A percentile compares a stretch with the other conserved stretches of the same genome.
Evolutionary conservation across 2,888 invertebrate genomes (phyloP).

Genomic region (Orthonychiurus folsomi): DNA sequence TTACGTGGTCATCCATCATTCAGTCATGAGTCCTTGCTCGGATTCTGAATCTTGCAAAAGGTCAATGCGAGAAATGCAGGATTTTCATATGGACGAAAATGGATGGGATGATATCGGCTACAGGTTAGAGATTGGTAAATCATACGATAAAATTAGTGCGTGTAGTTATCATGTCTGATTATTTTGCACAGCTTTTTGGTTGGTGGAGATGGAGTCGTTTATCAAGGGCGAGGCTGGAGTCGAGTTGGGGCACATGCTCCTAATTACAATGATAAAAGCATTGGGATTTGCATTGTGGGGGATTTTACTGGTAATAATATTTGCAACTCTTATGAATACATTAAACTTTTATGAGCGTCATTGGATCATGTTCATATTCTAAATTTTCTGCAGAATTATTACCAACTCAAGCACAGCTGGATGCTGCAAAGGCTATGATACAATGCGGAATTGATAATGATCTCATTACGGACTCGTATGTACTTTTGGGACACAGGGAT

Average conservation of each 20-base stretch:
- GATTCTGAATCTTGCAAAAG: constrained; percentile 54
- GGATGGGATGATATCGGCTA: constrained; percentile 52
- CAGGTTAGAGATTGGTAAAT: constrained; percentile 44
- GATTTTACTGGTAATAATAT: constrained; percentile 63
- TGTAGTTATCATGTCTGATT: no score
- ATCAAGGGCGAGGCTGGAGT: constrained; percentile 51
- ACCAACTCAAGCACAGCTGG: constrained; percentile 54
- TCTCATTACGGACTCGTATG: constrained; percentile 53
- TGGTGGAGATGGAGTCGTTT: constrained; percentile 59
- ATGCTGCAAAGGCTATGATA: constrained; percentile 54
- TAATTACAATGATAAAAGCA: constrained; percentile 56
- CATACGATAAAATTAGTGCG: no score
- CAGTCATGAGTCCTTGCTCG: constrained; percentile 49
- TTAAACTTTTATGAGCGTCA: background rate
- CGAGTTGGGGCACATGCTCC: constrained; percentile 66
- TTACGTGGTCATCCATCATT: constrained; percentile 59
- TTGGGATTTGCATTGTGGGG: constrained; percentile 64
- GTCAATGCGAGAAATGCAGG: constrained; percentile 59
- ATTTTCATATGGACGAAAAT: constrained; percentile 52
- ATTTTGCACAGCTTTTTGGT: constrained; percentile 56
- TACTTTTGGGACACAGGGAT: constrained; percentile 59
- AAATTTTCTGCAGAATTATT: no score
- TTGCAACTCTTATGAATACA: constrained; percentile 42
- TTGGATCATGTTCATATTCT: background rate
- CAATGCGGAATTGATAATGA: constrained; percentile 55